Percentiles rank a stretch among this genome's conserved stretches.
phyloP scores from a whole-genome alignment of 2,797 vertebrate species.

The Bufotes viridis region DNA sequence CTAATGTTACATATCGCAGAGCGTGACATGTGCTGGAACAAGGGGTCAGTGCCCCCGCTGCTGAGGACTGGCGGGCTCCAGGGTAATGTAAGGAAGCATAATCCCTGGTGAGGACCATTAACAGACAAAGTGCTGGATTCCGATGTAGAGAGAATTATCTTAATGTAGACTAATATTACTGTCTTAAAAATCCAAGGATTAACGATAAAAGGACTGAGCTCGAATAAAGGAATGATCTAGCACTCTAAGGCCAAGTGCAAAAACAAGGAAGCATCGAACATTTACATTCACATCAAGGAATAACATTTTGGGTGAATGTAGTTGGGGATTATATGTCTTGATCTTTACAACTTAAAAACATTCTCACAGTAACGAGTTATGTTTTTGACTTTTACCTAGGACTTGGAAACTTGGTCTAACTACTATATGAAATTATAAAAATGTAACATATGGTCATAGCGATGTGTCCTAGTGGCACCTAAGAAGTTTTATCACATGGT shows the following conservation, averaged over 20 bases:
- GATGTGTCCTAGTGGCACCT: background rate
- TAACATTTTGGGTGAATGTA: background rate
- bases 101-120: constrained; percentile 5
- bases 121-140: constrained; percentile 23
- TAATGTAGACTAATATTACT: background rate
- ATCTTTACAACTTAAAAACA: background rate
- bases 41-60: constrained; percentile 16
- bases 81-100: constrained; percentile 18
- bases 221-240: background rate
- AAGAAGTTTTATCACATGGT: too few species aligned
- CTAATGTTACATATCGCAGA: constrained; percentile 44
- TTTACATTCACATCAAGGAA: background rate
- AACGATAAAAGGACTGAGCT: background rate
- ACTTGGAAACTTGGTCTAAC: too few species aligned
- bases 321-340: too few species aligned
- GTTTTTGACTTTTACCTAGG: too few species aligned
- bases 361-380: background rate
- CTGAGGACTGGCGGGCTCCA: constrained; percentile 4
- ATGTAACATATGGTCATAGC: too few species aligned
- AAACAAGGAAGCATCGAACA: background rate
- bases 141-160: constrained; percentile 10
- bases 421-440: too few species aligned
- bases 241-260: background rate
- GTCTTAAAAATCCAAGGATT: background rate
- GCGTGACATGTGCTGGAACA: constrained; percentile 38